These are phyloP conservation scores for Aurelia coerulea DNA, from an alignment of 30 jellyfish, hydroid and myxozoan species.

Conservation along the genomic window DNA sequence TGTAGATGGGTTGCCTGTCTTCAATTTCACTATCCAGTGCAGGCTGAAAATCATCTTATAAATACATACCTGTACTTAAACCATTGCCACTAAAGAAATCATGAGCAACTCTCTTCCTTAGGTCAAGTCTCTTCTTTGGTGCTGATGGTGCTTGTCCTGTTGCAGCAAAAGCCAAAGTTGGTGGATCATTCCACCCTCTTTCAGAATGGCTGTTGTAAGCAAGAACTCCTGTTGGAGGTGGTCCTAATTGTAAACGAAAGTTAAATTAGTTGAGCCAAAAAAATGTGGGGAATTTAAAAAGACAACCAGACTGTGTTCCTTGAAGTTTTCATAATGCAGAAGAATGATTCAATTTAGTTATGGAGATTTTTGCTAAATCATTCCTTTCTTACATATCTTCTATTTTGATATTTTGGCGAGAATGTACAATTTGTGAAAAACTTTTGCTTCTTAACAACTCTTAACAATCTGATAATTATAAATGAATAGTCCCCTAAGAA, in stretches of 20 bases:
- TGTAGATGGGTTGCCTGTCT: too few relatives aligned
- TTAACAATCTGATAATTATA: too few relatives aligned
- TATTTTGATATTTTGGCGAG: too few relatives aligned
- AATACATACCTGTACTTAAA: slow-evolving; percentile 20
- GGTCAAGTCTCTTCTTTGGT: slow-evolving; percentile 78
- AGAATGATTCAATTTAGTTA: too few relatives aligned
- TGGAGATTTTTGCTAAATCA: too few relatives aligned
- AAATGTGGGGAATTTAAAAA: neutral
- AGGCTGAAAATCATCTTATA: neutral
- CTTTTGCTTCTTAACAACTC: too few relatives aligned
- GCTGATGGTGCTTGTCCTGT: slow-evolving; percentile 51
- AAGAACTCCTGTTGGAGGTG: slow-evolving; percentile 55
- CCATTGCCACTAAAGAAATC: slow-evolving; percentile 62
- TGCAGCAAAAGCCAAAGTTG: slow-evolving; percentile 80
- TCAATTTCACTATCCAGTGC: too few relatives aligned
- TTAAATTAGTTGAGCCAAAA: neutral
- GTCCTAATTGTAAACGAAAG: neutral
- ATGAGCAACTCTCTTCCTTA: slow-evolving; percentile 91
- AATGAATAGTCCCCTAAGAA: too few relatives aligned
- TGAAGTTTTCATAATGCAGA: too few relatives aligned
- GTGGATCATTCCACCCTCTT: slow-evolving; percentile 99
- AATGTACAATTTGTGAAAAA: too few relatives aligned
- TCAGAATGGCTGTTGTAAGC: slow-evolving; percentile 73
- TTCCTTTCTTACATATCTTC: too few relatives aligned
- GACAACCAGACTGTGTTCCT: too few relatives aligned